Conservation (phyloP, 2,888 invertebrate genomes). For the Drosophila peninsularis region DNA sequence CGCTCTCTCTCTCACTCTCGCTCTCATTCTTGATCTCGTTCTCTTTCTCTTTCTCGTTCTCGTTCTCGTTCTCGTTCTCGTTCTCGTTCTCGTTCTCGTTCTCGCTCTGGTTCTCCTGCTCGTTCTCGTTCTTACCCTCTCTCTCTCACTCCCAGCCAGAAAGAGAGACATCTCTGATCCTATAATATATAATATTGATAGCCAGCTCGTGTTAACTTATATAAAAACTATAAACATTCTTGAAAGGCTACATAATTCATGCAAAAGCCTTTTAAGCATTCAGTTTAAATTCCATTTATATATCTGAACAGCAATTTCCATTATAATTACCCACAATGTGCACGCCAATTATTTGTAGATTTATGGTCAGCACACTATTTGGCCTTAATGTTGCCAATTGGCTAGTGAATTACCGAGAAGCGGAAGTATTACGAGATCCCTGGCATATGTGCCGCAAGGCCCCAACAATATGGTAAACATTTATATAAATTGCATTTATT, state of each 20-base stretch:
- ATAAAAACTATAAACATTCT: neutral
- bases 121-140: too few species aligned
- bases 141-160: too few species aligned
- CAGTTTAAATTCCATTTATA: neutral
- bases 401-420: slow-evolving; percentile 51
- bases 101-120: too few species aligned
- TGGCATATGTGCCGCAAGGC: slow-evolving; percentile 48
- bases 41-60: too few species aligned
- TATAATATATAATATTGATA: too few species aligned
- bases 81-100: too few species aligned
- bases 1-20: too few species aligned
- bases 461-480: slow-evolving; percentile 45
- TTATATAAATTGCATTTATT: slow-evolving; percentile 59
- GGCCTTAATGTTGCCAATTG: slow-evolving; percentile 55
- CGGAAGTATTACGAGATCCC: slow-evolving; percentile 61
- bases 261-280: neutral
- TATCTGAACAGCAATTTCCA: neutral
- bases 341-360: slow-evolving; percentile 3
- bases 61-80: too few species aligned
- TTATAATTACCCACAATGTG: neutral
- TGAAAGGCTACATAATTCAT: neutral
- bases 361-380: slow-evolving; percentile 56
- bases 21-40: too few species aligned
- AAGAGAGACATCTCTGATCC: too few species aligned
- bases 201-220: too few species aligned